These are phyloP conservation scores for Byasa hedistus DNA, from an alignment of 2,888 invertebrate species.

Conservation along the genomic window DNA sequence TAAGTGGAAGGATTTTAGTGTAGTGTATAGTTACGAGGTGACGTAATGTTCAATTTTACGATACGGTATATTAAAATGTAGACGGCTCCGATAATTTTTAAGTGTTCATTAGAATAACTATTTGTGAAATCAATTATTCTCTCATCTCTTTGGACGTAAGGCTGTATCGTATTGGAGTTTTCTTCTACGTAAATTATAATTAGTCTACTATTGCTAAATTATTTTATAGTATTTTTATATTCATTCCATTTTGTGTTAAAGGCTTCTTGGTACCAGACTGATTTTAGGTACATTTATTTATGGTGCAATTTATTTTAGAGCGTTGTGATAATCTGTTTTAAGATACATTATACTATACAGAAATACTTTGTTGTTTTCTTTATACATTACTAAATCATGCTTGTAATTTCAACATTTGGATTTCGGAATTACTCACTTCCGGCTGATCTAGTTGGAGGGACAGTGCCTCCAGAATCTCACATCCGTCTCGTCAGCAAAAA, in stretches of 20 bases:
- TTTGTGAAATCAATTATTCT: slow-evolving; percentile 65
- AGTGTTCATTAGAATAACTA: slow-evolving; percentile 77
- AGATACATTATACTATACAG: slow-evolving; percentile 76
- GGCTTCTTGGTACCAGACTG: slow-evolving; percentile 78
- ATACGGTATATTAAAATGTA: slow-evolving; percentile 36
- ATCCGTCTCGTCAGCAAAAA: too few relatives aligned
- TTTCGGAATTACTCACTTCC: too few relatives aligned
- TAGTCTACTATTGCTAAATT: slow-evolving; percentile 71
- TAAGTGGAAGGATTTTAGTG: slow-evolving; percentile 54
- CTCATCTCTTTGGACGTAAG: slow-evolving; percentile 65
- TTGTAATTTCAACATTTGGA: not conserved
- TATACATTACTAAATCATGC: slow-evolving; percentile 35
- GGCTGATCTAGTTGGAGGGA: too few relatives aligned
- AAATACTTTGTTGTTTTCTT: slow-evolving; percentile 33
- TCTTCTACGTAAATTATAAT: slow-evolving; percentile 67
- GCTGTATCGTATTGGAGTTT: slow-evolving; percentile 69
- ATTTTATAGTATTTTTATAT: slow-evolving; percentile 79
- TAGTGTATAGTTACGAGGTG: slow-evolving; percentile 57
- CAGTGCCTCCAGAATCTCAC: too few relatives aligned
- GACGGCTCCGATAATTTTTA: slow-evolving; percentile 64
- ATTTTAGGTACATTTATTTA: slow-evolving; percentile 80
- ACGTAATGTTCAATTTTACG: slow-evolving; percentile 70
- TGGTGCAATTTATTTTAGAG: slow-evolving; percentile 80
- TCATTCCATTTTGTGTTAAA: slow-evolving; percentile 74
- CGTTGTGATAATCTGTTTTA: slow-evolving; percentile 80